A percentile compares a stretch with the other conserved stretches of the same genome.
Evolutionary conservation across 1,140 invertebrate genomes (phyloP).

Genomic region (Luehdorfia chinensis): DNA sequence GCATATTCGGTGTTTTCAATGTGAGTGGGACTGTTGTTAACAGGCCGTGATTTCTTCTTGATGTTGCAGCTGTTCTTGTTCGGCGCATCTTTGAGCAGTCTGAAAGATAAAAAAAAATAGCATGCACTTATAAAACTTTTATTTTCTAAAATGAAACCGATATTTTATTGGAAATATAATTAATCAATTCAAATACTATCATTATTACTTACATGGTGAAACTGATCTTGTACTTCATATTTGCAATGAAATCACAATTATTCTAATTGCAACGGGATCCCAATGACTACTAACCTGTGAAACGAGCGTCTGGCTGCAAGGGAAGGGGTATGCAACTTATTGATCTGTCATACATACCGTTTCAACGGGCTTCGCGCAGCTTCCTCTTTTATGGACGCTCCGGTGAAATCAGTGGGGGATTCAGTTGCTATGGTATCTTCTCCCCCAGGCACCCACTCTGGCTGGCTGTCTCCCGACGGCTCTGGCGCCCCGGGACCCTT

Average conservation of each 20-base stretch:
- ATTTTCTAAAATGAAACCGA: not conserved
- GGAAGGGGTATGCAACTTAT: not conserved
- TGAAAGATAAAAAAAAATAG: conserved; percentile 20
- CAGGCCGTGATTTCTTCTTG: conserved; percentile 55
- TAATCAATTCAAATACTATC: no score
- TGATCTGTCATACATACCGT: conserved; percentile 33
- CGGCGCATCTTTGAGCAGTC: conserved; percentile 57
- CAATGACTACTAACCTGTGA: no score
- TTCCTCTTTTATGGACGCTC: conserved; percentile 39
- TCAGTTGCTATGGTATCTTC: conserved; percentile 55
- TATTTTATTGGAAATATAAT: no score
- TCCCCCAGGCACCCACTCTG: conserved; percentile 55
- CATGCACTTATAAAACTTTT: no score
- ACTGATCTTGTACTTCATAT: no score
- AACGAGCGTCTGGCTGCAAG: no score
- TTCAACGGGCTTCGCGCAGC: conserved; percentile 53
- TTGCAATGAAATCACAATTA: no score
- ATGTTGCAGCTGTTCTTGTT: conserved; percentile 49
- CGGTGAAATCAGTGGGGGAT: conserved; percentile 32
- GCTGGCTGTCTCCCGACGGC: conserved; percentile 32
- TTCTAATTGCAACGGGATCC: no score
- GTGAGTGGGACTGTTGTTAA: conserved; percentile 49
- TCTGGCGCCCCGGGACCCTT: conserved; percentile 28
- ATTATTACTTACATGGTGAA: no score
- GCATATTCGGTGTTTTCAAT: conserved; percentile 57